phyloP scores from a whole-genome alignment of 2,888 invertebrate species.

The Latrodectus hesperus region DNA sequence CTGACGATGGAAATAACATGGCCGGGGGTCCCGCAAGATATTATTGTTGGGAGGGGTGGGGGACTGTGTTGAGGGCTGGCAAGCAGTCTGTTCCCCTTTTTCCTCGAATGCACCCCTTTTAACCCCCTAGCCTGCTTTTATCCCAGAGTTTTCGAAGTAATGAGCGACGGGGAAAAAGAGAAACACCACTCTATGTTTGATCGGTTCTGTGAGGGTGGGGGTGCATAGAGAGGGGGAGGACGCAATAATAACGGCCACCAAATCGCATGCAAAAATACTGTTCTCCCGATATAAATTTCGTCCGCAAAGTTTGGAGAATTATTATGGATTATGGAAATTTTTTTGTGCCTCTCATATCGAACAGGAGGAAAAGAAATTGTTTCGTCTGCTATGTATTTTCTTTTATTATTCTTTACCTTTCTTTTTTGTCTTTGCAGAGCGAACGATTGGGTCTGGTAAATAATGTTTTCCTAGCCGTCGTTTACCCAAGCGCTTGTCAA shows the following conservation, averaged over 20 bases:
- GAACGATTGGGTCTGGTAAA: slow-evolving; percentile 67
- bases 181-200: slow-evolving; percentile 62
- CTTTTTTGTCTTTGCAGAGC: slow-evolving; percentile 31
- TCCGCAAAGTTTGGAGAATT: slow-evolving; percentile 69
- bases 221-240: slow-evolving; percentile 13
- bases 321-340: slow-evolving; percentile 69
- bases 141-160: slow-evolving; percentile 59
- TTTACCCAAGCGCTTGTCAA: slow-evolving; percentile 47
- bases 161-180: slow-evolving; percentile 50
- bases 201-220: slow-evolving; percentile 20
- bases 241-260: slow-evolving; percentile 62
- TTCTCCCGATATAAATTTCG: slow-evolving; percentile 64
- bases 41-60: slow-evolving; percentile 49
- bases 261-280: slow-evolving; percentile 65
- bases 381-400: slow-evolving; percentile 43
- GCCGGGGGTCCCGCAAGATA: slow-evolving; percentile 57
- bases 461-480: slow-evolving; percentile 63
- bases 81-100: slow-evolving; percentile 4
- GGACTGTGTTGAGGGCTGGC: not conserved
- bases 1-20: slow-evolving; percentile 52
- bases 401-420: slow-evolving; percentile 9
- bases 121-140: slow-evolving; percentile 55
- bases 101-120: slow-evolving; percentile 46
- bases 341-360: slow-evolving; percentile 48
- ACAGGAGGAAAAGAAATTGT: slow-evolving; percentile 54